phyloP scores from a whole-genome alignment of 2,113 vertebrate genomes.

The Epinephelus cyanopodus region DNA sequence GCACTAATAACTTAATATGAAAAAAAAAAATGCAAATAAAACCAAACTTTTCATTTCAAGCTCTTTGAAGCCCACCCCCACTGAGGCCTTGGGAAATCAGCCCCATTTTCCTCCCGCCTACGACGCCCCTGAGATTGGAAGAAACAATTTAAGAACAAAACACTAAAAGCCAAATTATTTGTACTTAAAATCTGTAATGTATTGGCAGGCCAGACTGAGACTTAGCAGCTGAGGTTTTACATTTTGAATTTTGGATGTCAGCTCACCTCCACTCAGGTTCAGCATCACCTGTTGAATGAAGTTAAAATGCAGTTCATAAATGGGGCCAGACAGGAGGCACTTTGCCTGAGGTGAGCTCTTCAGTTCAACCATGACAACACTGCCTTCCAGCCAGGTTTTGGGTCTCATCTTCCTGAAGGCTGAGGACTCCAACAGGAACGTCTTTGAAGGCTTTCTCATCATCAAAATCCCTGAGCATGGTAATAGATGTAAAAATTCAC shows the following conservation, averaged over 20 bases:
- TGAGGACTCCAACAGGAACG: not conserved
- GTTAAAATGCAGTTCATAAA: not conserved
- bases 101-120: too few relatives aligned
- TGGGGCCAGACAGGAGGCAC: not conserved
- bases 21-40: too few relatives aligned
- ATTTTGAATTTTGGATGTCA: not conserved
- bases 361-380: not conserved
- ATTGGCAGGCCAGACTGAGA: too few relatives aligned
- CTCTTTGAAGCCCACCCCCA: too few relatives aligned
- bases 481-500: too few relatives aligned
- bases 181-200: too few relatives aligned
- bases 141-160: too few relatives aligned
- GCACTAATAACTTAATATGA: too few relatives aligned
- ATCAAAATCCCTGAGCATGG: too few relatives aligned
- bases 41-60: too few relatives aligned
- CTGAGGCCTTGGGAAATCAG: too few relatives aligned
- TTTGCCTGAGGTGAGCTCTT: not conserved
- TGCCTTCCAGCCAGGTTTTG: not conserved
- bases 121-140: too few relatives aligned
- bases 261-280: not conserved
- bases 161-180: not conserved
- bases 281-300: not conserved
- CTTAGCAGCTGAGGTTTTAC: not conserved
- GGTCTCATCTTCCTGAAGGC: not conserved
- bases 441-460: not conserved